phyloP scores from a whole-genome alignment of 2,888 invertebrate species.

The Leptinotarsa haldemani region DNA sequence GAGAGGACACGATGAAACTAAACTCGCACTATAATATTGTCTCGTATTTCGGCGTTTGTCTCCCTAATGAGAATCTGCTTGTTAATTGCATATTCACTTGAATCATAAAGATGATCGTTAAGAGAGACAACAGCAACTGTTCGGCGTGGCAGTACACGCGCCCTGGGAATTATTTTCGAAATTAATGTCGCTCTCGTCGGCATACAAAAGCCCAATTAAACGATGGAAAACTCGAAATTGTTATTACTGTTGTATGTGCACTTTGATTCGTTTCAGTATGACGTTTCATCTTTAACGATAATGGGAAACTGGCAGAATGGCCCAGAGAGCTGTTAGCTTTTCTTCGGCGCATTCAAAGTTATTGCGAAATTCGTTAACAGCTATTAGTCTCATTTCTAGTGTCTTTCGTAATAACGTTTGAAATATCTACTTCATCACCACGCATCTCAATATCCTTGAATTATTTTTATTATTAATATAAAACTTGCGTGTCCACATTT shows the following conservation, averaged over 20 bases:
- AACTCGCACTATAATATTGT: slow-evolving; percentile 23
- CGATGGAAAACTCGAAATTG: slow-evolving; percentile 40
- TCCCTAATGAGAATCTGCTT: slow-evolving; percentile 58
- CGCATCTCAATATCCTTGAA: too few relatives aligned
- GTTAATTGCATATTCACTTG: slow-evolving; percentile 61
- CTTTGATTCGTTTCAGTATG: slow-evolving; percentile 35
- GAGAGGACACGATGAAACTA: not conserved
- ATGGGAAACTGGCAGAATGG: slow-evolving; percentile 36
- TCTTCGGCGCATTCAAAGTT: slow-evolving; percentile 20
- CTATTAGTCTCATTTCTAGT: not conserved
- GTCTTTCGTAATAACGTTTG: not conserved
- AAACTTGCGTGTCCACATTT: too few relatives aligned
- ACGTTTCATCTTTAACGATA: slow-evolving; percentile 40
- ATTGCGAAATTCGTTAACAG: slow-evolving; percentile 1
- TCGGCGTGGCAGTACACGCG: slow-evolving; percentile 32
- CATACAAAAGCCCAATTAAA: slow-evolving; percentile 43
- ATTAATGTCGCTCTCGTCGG: slow-evolving; percentile 37
- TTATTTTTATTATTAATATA: too few relatives aligned
- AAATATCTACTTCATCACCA: too few relatives aligned
- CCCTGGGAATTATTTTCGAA: slow-evolving; percentile 36
- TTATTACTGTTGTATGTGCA: slow-evolving; percentile 31
- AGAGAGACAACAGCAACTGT: slow-evolving; percentile 43
- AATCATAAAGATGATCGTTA: slow-evolving; percentile 62
- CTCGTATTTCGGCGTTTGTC: slow-evolving; percentile 54
- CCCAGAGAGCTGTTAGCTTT: slow-evolving; percentile 30